Evolutionary conservation across 1,140 invertebrate genomes (phyloP).

Genomic region (Bombus waltoni): DNA sequence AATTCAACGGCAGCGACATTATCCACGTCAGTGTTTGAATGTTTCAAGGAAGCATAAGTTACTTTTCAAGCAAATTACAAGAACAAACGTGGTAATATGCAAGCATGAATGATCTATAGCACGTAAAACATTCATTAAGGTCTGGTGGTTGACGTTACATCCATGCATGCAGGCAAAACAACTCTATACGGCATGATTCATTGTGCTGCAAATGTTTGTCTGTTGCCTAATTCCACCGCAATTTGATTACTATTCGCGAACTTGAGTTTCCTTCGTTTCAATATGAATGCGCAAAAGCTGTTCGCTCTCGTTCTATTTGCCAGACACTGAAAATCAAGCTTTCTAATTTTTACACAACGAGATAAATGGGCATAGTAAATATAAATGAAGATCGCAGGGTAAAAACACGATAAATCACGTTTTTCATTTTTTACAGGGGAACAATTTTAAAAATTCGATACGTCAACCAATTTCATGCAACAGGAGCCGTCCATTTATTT

Average conservation of each 20-base stretch:
- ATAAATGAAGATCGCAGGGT: background rate
- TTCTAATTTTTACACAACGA: background rate
- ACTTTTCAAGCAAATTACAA: constrained; percentile 14
- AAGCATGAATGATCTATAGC: background rate
- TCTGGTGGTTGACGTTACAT: background rate
- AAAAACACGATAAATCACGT: too few relatives aligned
- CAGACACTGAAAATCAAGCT: background rate
- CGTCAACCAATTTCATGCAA: background rate
- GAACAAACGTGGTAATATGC: background rate
- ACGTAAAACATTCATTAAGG: background rate
- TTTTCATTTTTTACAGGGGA: too few relatives aligned
- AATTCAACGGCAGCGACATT: too few relatives aligned
- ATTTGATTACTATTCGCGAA: background rate
- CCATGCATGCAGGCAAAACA: background rate
- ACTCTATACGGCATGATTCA: background rate
- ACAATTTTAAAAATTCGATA: background rate
- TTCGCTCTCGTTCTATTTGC: background rate
- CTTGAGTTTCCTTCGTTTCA: background rate
- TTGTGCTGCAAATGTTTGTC: background rate
- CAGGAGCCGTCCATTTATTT: background rate
- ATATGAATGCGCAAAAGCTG: background rate
- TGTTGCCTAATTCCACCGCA: background rate
- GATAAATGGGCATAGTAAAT: background rate
- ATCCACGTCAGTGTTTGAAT: background rate
- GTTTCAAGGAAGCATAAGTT: background rate